Conservation (phyloP, 2,113 vertebrate genomes). For the Corydoras sp. region DNA sequence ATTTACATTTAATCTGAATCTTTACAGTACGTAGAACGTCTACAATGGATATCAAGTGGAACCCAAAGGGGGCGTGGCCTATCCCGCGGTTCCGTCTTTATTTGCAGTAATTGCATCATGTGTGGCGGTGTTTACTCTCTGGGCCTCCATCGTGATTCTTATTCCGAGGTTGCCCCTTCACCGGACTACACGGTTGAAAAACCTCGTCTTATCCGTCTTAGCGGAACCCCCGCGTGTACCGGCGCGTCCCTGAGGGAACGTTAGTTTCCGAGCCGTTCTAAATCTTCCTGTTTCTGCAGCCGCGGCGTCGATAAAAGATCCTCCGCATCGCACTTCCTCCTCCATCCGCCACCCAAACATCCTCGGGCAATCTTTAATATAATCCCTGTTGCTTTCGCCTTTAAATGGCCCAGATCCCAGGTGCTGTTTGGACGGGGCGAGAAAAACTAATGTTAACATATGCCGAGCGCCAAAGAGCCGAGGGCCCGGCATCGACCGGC, state of each 20-base stretch:
- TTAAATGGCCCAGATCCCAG: conserved; percentile 63
- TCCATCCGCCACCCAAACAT: conserved; percentile 58
- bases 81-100: no score
- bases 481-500: conserved; percentile 60
- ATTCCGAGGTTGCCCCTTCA: conserved; percentile 14
- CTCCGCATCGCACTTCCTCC: conserved; percentile 56
- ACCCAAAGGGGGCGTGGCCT: no score
- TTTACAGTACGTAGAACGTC: no score
- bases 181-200: conserved; percentile 21
- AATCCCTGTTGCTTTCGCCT: conserved; percentile 57
- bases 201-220: conserved; percentile 31
- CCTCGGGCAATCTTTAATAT: conserved; percentile 71
- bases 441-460: conserved; percentile 64
- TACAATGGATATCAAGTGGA: no score
- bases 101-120: no score
- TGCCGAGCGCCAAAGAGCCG: conserved; percentile 60
- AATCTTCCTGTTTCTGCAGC: conserved; percentile 72
- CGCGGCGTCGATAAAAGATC: conserved; percentile 70
- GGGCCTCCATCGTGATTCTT: conserved; percentile 17
- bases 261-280: conserved; percentile 68
- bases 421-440: conserved; percentile 56
- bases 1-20: no score
- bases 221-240: conserved; percentile 30
- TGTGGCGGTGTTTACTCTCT: conserved; percentile 6
- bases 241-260: conserved; percentile 60